Conservation (phyloP, 2,888 invertebrate species). For the Dermolepida albohirtum region DNA sequence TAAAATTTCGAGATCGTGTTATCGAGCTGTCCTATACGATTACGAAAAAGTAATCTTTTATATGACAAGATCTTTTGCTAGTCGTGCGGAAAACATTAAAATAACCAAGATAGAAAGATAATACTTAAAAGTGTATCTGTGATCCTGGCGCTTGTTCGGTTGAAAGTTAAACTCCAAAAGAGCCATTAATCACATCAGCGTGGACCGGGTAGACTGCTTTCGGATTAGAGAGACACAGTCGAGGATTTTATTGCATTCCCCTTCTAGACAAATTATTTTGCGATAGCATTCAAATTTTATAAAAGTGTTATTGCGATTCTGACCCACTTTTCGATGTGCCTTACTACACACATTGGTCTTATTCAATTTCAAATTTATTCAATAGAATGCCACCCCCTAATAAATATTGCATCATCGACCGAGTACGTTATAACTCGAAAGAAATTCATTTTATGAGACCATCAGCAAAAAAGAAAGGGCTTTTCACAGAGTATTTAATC, state of each 20-base stretch:
- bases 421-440: no score
- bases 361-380: not conserved
- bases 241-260: slow-evolving; percentile 57
- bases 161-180: slow-evolving; percentile 56
- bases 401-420: no score
- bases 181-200: slow-evolving; percentile 58
- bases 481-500: no score
- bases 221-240: slow-evolving; percentile 57
- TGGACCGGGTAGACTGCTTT: slow-evolving; percentile 54
- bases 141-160: slow-evolving; percentile 49
- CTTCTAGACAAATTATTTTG: slow-evolving; percentile 56
- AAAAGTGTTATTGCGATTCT: slow-evolving; percentile 10
- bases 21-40: slow-evolving; percentile 22
- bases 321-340: not conserved
- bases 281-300: slow-evolving; percentile 36
- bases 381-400: no score
- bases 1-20: slow-evolving; percentile 32
- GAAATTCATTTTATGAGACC: no score
- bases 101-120: slow-evolving; percentile 50
- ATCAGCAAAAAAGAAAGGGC: no score
- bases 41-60: slow-evolving; percentile 34
- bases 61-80: slow-evolving; percentile 45
- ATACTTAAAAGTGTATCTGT: slow-evolving; percentile 50
- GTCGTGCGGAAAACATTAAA: slow-evolving; percentile 48
- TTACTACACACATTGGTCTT: slow-evolving; percentile 1